Base-by-base conservation (phyloP, 2,888 invertebrate genomes). In the Euplagia quadripunctaria region DNA sequence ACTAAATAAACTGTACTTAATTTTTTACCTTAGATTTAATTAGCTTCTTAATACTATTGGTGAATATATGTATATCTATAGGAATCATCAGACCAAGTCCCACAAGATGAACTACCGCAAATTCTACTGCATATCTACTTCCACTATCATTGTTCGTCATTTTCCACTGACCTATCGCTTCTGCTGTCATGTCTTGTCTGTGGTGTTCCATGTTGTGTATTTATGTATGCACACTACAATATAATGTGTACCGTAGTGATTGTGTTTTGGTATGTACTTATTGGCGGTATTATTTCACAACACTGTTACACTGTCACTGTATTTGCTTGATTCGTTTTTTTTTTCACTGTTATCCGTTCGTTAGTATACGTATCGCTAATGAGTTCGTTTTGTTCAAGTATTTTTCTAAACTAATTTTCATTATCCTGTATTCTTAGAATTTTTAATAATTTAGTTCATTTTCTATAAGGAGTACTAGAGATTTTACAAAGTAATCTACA, bases 91-190 rank as follows among this genome's bases (percentile, higher is more conserved):
- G 61, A 71, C 52, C 43, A 70, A 76, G 66, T 79, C 72, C 80
- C 82, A 83, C 82, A 83, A 80, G 77, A 71, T 55, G 20, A 16
- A 65, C 64, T 73, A 78, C 64, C 4, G 41, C 68, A 17, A 63
- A 2, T 66, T 66, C 52, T 31, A 46, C 55, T 75, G 82, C 61
- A 65, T n/a, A 16, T 65, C 58, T 72, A 72, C 46, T 63, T 72
- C 77, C 72, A 74, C 68, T 70, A 82, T 86, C 82, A 85, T 82
- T 85, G 84, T 85, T 81, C 81, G 79, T 82, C 82, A 73, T 72
- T 79, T 76, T 68, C 88, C 9, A 95, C 95, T 94, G 93, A 95
- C 95, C 95, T 95, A 95, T 91, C 75, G 94, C 94, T 85, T 94
- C 95, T 82, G 89, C 85, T 77, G 91, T 91, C 93, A 95, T 92